A percentile compares a stretch with the other conserved stretches of the same genome.
Conservation (phyloP, 2,888 invertebrate species). For the Harpalus rubripes region DNA sequence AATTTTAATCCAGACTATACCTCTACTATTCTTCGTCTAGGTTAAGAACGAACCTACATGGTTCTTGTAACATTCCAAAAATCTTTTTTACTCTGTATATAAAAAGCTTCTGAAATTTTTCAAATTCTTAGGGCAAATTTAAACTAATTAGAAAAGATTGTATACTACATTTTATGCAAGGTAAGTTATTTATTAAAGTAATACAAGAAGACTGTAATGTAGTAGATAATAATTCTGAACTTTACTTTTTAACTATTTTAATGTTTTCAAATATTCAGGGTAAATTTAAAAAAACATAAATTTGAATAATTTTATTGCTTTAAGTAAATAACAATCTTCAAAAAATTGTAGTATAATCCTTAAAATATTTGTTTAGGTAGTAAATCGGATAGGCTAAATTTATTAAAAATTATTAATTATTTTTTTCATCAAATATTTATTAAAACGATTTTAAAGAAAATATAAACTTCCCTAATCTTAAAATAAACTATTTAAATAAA, state of each 20-base stretch:
- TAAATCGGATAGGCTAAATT: slow-evolving; percentile 7
- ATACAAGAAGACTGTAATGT: slow-evolving; percentile 40
- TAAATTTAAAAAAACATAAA: slow-evolving; percentile 16
- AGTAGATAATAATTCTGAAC: slow-evolving; percentile 14
- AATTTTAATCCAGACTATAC: background rate
- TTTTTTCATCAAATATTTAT: background rate
- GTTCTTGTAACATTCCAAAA: slow-evolving; percentile 42
- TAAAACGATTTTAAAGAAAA: slow-evolving; percentile 23
- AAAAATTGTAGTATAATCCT: slow-evolving; percentile 29
- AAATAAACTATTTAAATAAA: slow-evolving; percentile 14
- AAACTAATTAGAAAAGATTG: slow-evolving; percentile 6
- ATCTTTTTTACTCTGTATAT: slow-evolving; percentile 42
- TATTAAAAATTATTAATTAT: background rate
- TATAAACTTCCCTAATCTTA: background rate
- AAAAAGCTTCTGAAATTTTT: slow-evolving; percentile 45
- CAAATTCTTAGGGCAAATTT: slow-evolving; percentile 13
- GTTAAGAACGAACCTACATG: slow-evolving; percentile 25
- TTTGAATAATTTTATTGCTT: background rate
- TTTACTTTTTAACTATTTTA: background rate
- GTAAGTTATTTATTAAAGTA: slow-evolving; percentile 47
- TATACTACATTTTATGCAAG: slow-evolving; percentile 51
- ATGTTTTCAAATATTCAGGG: slow-evolving; percentile 13
- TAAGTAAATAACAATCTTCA: slow-evolving; percentile 45
- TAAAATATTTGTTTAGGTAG: background rate
- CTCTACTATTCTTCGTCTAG: slow-evolving; percentile 8